Evolutionary conservation across 2,113 vertebrate species (phyloP), one percentile per base, ranked within the genome.

Genomic region (Odobenus rosmarus): DNA sequence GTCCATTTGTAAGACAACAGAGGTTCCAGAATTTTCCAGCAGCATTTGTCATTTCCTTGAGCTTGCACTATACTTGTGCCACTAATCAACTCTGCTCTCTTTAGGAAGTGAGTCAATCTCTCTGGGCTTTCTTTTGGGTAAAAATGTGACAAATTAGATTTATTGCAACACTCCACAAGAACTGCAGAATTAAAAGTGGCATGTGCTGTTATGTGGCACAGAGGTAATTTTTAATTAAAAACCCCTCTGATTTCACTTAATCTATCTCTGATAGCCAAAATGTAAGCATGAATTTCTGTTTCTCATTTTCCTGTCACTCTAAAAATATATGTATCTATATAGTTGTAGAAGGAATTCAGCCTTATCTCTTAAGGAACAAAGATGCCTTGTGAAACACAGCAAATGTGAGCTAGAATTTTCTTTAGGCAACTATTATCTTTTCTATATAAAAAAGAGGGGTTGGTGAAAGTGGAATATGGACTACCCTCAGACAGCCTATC

Each of bases 11-110:
- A 69, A 36, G n/a, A 81, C 1, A 71, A 10, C 18, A 67, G 7
- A 72, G 21, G 21, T 46, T 96, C 55, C 46, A 62, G 86, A 82
- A 83, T 84, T 88, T 87, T 95, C 64, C 49, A 97, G 24, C 42
- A 85, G n/a, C 33, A 59, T 64, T 81, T 71, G 36, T 96, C 67
- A 85, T 85, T 85, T 88, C 13, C 33, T 77, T 51, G 31, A 90
- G 83, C 5, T 39, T 82, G 8, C 21, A 31, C 76, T 33, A 77
- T 28, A 72, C 28, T 51, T 84, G 31, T 46, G 36, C 23, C 49
- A 88, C 19, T 71, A 81, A 93, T 71, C 91, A 16, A 6, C 16
- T 53, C 31, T 85, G 1, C 9, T 64, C 7, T 81, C 72, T 13
- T 74, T 93, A 31, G n/a, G 76, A 90, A 93, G 21, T 12, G n/a